Percentiles rank a stretch among this genome's conserved stretches.
Conservation (phyloP, 2,888 invertebrate species). For the Netelia fuscicornis region DNA sequence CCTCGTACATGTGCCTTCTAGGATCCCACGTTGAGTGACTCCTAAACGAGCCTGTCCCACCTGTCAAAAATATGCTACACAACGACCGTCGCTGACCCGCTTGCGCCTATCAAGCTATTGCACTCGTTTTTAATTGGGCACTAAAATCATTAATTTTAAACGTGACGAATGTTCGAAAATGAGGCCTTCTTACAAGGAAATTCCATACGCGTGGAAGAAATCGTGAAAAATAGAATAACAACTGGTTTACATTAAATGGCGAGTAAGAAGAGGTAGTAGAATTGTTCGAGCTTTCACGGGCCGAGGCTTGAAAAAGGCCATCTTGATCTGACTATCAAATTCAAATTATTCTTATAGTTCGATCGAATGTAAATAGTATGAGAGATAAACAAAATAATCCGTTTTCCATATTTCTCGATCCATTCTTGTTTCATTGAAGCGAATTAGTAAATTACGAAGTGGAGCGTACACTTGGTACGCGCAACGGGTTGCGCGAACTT, state of each 20-base stretch:
- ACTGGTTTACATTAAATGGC: background rate
- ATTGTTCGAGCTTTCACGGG: background rate
- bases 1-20: slow-evolving; percentile 95
- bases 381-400: background rate
- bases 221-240: background rate
- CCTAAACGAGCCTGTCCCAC: slow-evolving; percentile 85
- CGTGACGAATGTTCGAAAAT: background rate
- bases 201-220: background rate
- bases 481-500: slow-evolving; percentile 73
- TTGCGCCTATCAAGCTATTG: slow-evolving; percentile 80
- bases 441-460: background rate
- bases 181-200: background rate
- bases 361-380: background rate
- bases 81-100: slow-evolving; percentile 82
- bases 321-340: too few species aligned
- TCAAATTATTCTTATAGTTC: too few species aligned
- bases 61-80: slow-evolving; percentile 81
- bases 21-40: slow-evolving; percentile 95
- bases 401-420: background rate
- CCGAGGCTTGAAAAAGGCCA: too few species aligned
- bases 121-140: slow-evolving; percentile 22
- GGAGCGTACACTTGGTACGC: slow-evolving; percentile 71
- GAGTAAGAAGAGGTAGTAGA: background rate
- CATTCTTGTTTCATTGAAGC: background rate
- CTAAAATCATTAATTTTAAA: slow-evolving; percentile 39